phyloP scores from a whole-genome alignment of 2,113 vertebrate species.

The Clarias gariepinus region DNA sequence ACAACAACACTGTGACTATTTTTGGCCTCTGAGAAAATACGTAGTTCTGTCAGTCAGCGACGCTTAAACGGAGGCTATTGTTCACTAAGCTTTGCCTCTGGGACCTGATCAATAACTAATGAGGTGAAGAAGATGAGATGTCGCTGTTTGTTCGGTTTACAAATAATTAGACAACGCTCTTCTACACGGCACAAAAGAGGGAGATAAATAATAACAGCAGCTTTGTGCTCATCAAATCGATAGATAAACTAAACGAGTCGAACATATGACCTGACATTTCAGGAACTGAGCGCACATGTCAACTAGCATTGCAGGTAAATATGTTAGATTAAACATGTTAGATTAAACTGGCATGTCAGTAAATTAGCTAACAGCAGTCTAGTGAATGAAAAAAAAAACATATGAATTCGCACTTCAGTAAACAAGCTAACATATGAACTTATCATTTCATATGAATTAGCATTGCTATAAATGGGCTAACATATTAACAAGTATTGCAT shows the following conservation, averaged over 20 bases:
- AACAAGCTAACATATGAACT: not conserved
- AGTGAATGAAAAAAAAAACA: no score
- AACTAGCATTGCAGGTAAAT: not conserved
- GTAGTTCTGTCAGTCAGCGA: not conserved
- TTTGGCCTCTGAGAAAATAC: not conserved
- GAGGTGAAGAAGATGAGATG: constrained; percentile 33
- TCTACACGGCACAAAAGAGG: constrained; percentile 31
- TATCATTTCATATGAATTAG: not conserved
- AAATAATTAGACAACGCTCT: constrained; percentile 37
- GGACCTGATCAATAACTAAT: constrained; percentile 51
- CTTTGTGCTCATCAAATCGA: not conserved
- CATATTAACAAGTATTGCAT: not conserved
- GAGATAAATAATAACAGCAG: not conserved
- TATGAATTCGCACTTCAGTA: not conserved
- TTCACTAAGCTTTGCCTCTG: constrained; percentile 21
- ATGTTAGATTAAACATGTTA: not conserved
- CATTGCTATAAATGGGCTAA: not conserved
- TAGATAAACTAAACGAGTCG: not conserved
- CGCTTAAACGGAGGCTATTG: constrained; percentile 35
- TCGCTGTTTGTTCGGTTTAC: constrained; percentile 37
- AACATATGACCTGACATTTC: not conserved
- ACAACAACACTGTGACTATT: not conserved
- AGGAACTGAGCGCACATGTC: not conserved
- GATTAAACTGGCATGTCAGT: not conserved
- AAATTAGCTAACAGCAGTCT: no score